Base-by-base conservation (phyloP, 2,113 vertebrate species). In the Thermophis baileyi region DNA sequence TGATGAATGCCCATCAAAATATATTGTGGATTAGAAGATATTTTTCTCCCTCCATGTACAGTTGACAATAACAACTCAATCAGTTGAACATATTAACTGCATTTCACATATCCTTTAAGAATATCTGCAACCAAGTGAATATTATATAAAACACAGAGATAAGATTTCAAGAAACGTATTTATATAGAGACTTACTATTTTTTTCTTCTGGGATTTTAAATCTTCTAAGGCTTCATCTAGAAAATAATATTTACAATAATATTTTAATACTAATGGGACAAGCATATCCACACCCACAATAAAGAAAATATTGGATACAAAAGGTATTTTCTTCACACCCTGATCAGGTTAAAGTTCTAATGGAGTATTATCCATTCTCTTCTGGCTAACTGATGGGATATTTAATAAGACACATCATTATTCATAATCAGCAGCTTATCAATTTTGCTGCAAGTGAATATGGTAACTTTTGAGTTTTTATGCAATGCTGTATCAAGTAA, bases 151-250 rank as follows among this genome's bases (percentile, higher is more conserved):
- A 55, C 54, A 55, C n/a, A 57, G 14, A 85, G 44, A 30, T 55
- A 92, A n/a, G 4, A 49, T 92, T 47, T 30, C n/a, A 24, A 55
- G 16, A 57, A 12, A 54, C 3, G 3, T 47, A 25, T 47, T 55
- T 81, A 89, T 30, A 89, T 16, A 87, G 4, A 63, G 16, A 98
- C 99, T 99, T 98, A 99, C 99, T 96, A 99, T 99, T 98, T 99
- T 99, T 96, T 98, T 98, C 98, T 99, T 99, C 96, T 99, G 98
- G 94, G 96, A 97, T 97, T 98, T 99, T 95, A 99, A 97, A 94
- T 99, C 98, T 96, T 99, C 98, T 94, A 99, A 96, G 0, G 98
- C 99, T 94, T 99, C 99, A 98, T 99, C 99, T 99, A 95, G 94
- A 96, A 96, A 97, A 93, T 93, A 94, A 93, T 51, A 98, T 90